phyloP scores from a whole-genome alignment of 2,113 vertebrate species.

The Dipodomys stephensi region DNA sequence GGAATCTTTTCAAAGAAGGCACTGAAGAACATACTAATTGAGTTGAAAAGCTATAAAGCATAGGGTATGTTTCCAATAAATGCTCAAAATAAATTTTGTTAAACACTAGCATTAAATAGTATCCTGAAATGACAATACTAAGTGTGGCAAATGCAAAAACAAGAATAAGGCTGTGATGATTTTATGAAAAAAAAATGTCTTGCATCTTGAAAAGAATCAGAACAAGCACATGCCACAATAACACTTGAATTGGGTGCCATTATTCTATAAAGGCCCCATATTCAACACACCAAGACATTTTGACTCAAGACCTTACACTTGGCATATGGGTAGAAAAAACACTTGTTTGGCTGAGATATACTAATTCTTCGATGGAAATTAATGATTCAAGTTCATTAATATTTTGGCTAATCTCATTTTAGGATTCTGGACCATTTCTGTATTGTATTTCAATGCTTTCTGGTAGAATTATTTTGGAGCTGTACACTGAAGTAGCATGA shows the following conservation, averaged over 20 bases:
- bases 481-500: accelerated
- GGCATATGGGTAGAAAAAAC: not conserved
- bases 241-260: not conserved
- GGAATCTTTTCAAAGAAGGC: not conserved
- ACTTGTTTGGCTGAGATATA: not conserved
- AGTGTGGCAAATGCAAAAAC: not conserved
- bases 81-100: conserved; percentile 9
- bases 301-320: not conserved
- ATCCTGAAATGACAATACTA: not conserved
- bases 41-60: not conserved
- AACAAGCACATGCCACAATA: not conserved
- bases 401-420: not conserved
- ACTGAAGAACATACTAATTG: conserved; percentile 25
- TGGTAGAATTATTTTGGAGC: not conserved
- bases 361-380: not conserved
- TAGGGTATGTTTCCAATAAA: not conserved
- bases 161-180: not conserved
- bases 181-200: not conserved
- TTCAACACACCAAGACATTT: not conserved
- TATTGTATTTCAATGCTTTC: not conserved
- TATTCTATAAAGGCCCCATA: not conserved
- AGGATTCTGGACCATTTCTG: not conserved
- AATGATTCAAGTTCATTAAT: not conserved
- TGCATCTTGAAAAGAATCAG: not conserved
- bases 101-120: not conserved